Conservation (phyloP, 2,888 invertebrate genomes). For the Harpalus rubripes region DNA sequence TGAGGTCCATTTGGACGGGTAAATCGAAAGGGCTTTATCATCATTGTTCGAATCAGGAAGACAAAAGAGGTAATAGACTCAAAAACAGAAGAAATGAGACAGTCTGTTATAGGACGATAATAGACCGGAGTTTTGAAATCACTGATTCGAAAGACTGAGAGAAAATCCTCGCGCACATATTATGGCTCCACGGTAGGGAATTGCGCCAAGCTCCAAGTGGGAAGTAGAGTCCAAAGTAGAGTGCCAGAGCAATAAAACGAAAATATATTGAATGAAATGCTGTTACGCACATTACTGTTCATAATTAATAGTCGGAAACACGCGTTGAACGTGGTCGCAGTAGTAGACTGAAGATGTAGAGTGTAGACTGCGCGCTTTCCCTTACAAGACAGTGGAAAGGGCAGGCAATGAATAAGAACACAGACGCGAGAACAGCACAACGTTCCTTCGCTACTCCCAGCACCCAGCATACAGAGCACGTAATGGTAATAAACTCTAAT, state of each 20-base stretch:
- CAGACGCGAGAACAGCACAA: conserved; percentile 46
- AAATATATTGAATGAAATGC: conserved; percentile 49
- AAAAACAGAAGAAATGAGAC: neutral
- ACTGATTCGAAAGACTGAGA: conserved; percentile 8
- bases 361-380: neutral
- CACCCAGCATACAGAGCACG: conserved; percentile 64
- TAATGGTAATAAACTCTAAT: conserved; percentile 65
- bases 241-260: conserved; percentile 12
- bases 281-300: conserved; percentile 54
- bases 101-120: neutral
- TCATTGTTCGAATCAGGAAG: neutral
- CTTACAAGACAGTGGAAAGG: conserved; percentile 36
- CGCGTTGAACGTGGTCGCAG: conserved; percentile 55
- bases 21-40: neutral
- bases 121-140: neutral
- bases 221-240: conserved; percentile 10
- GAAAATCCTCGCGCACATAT: conserved; percentile 12
- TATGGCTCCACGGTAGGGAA: conserved; percentile 14
- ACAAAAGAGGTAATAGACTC: conserved; percentile 5
- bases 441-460: conserved; percentile 37
- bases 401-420: conserved; percentile 54
- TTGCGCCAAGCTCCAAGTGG: neutral
- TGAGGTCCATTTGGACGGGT: neutral
- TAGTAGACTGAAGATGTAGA: neutral
- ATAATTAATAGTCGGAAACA: conserved; percentile 57